phyloP scores from a whole-genome alignment of 2,113 vertebrate species.

The Corvus moneduloides region DNA sequence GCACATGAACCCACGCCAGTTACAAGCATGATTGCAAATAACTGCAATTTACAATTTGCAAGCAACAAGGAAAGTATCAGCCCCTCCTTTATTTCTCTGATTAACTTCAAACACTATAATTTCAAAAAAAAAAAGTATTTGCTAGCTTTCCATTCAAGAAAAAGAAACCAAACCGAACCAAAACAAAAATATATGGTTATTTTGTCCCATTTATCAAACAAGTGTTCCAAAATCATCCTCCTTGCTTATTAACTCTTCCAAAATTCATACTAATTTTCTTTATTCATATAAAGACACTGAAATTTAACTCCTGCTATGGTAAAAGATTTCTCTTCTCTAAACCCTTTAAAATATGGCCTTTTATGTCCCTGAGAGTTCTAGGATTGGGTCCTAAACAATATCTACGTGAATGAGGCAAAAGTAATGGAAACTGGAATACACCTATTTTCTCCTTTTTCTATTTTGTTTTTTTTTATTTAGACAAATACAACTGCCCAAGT shows the following conservation, averaged over 20 bases:
- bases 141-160: neutral
- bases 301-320: neutral
- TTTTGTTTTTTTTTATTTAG: neutral
- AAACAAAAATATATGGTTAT: neutral
- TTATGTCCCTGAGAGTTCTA: neutral
- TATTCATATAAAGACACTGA: neutral
- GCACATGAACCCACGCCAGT: slow-evolving; percentile 36
- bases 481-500: neutral
- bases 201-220: slow-evolving; percentile 34
- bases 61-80: slow-evolving; percentile 30
- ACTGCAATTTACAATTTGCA: slow-evolving; percentile 65
- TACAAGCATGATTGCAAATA: slow-evolving; percentile 59
- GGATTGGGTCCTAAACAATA: neutral
- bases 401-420: neutral
- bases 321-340: neutral
- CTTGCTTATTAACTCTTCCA: neutral
- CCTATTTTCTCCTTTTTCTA: rapidly evolving
- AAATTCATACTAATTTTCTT: slow-evolving; percentile 4
- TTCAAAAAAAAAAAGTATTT: neutral
- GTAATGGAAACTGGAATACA: neutral
- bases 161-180: neutral
- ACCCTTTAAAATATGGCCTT: neutral
- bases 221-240: neutral
- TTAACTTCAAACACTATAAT: slow-evolving; percentile 58
- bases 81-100: slow-evolving; percentile 51